Evolutionary conservation across 1,140 invertebrate genomes (phyloP).

Genomic region (Ceratina japonica): DNA sequence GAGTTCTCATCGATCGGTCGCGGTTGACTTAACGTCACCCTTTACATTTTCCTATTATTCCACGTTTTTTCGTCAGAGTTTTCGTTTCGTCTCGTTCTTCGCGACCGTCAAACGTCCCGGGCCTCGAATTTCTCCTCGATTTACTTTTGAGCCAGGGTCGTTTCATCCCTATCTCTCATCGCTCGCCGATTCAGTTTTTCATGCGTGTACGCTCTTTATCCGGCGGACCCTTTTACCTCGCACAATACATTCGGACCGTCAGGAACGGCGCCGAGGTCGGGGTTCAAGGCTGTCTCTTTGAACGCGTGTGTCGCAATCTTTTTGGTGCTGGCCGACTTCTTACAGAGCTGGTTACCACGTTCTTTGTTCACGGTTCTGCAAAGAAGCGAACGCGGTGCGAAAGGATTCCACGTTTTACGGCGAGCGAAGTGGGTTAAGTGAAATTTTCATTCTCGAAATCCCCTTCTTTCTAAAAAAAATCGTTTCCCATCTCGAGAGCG

Average conservation of each 20-base stretch:
- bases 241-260: constrained; percentile 9
- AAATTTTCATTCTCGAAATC: not conserved
- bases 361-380: not conserved
- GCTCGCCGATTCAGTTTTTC: too few relatives aligned
- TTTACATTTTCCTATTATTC: too few relatives aligned
- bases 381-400: not conserved
- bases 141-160: too few relatives aligned
- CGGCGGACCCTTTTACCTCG: not conserved
- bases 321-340: not conserved
- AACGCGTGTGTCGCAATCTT: not conserved
- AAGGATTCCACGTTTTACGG: not conserved
- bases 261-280: constrained; percentile 2
- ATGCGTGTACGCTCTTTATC: not conserved
- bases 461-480: not conserved
- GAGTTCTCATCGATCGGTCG: too few relatives aligned
- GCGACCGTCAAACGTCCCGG: too few relatives aligned
- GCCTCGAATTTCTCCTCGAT: too few relatives aligned
- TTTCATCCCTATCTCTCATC: too few relatives aligned
- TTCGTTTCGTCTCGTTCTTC: too few relatives aligned
- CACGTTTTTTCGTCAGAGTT: too few relatives aligned
- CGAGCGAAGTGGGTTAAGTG: not conserved
- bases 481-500: not conserved
- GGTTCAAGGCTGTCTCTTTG: constrained; percentile 11
- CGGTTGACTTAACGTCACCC: too few relatives aligned
- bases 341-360: not conserved